Base-by-base conservation (phyloP, 2,888 invertebrate genomes). In the Mycalesis mineus region DNA sequence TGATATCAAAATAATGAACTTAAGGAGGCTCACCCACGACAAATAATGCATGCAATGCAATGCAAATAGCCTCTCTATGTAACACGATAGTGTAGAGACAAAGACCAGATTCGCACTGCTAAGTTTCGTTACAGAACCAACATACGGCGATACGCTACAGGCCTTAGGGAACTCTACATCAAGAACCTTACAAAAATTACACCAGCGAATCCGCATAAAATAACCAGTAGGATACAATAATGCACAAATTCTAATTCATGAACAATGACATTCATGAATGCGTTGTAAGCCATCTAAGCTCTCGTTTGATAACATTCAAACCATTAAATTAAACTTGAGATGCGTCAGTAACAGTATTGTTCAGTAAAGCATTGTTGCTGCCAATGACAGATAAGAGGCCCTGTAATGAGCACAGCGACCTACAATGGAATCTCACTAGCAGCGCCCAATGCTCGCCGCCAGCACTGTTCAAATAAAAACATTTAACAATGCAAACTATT, bases 361-460 rank as follows among this genome's bases (percentile, higher is more conserved):
- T 78, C 69, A 69, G 72, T 70, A 73, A 70, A 70, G 77, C 78
- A 79, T 81, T 84, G 80, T n/a, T 85, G 73, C 79, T 83, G 81
- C 80, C 82, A 86, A 83, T 84, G 84, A 83, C 84, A 86, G 86
- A 86, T 87, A 87, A 87, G 82, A 78, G 74, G 15, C 33, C 14
- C 73, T 67, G 80, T 80, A 82, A 82, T 79, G 80, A 80, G 75
- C 71, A 68, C 77, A 74, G 73, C 75, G 69, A 72, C 69, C 74
- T 73, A 82, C 77, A 82, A 78, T 77, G 74, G 78, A 74, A 75
- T 78, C 75, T 75, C 71, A 64, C 63, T 65, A 67, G 22, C 22
- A 65, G 65, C 66, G 59, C 55, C 60, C 63, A 68, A 70, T 72
- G 69, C 63, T 62, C 67, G 69, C 66, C 65, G 68, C 69, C 62